phyloP scores from a whole-genome alignment of 2,888 invertebrate genomes.

The Metallyticus violacea region DNA sequence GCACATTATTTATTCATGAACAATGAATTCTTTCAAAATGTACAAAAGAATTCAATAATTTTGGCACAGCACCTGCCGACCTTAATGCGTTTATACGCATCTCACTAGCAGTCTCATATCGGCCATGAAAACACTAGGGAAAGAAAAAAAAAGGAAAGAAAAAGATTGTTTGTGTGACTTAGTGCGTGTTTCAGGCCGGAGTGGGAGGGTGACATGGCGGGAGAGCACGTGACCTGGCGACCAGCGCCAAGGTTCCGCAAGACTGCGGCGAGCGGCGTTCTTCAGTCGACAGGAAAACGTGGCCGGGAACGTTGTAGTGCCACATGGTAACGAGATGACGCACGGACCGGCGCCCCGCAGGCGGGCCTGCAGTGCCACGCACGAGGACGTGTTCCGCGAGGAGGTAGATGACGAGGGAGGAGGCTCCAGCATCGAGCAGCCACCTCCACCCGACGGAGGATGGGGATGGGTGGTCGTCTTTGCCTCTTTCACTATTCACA shows the following conservation, averaged over 20 bases:
- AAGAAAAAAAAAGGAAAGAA: not conserved
- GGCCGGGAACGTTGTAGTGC: not conserved
- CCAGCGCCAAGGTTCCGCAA: not conserved
- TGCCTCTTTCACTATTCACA: constrained; percentile 94
- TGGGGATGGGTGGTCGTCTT: constrained; percentile 96
- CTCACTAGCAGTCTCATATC: not conserved
- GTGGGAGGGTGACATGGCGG: not conserved
- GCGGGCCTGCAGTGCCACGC: constrained; percentile 6
- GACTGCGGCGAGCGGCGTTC: not conserved
- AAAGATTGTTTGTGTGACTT: not conserved
- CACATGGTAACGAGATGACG: constrained; percentile 21
- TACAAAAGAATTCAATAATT: too few species aligned
- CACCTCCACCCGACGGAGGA: constrained; percentile 80
- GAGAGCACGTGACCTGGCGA: not conserved
- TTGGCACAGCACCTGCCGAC: too few species aligned
- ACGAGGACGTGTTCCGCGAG: not conserved
- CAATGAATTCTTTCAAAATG: too few species aligned
- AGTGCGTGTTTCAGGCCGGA: not conserved
- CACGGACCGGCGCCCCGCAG: constrained; percentile 26
- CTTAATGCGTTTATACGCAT: too few species aligned
- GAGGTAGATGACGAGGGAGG: not conserved
- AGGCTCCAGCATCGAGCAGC: not conserved
- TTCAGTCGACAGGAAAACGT: not conserved
- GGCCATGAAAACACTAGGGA: not conserved
- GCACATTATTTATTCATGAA: too few species aligned